Conservation (phyloP, 2,113 vertebrate genomes). For the Myiozetetes cayanensis region DNA sequence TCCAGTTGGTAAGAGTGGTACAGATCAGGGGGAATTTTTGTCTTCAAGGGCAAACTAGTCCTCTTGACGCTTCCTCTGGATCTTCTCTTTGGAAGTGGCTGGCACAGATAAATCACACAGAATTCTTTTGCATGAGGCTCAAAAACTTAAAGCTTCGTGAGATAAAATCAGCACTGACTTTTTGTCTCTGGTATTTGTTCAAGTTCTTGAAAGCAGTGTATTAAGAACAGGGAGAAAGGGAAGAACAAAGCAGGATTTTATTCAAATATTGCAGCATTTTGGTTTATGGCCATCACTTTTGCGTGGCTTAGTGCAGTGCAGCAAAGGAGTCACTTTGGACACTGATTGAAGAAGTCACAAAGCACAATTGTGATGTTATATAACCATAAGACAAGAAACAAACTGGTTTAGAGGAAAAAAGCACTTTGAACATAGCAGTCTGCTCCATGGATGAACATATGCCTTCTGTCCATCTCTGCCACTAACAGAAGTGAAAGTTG, state of each 20-base stretch:
- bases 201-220: background rate
- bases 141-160: background rate
- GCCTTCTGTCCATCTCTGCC: background rate
- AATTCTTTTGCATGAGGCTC: accelerated
- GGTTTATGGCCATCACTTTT: background rate
- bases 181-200: background rate
- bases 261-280: background rate
- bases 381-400: background rate
- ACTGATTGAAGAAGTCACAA: background rate
- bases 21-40: background rate
- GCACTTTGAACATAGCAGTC: background rate
- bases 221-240: background rate
- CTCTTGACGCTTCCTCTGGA: background rate
- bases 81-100: background rate
- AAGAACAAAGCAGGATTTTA: background rate
- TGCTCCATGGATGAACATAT: background rate
- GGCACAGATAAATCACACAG: background rate
- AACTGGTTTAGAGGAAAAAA: background rate
- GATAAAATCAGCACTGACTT: background rate
- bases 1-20: accelerated
- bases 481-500: background rate
- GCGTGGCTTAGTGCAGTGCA: background rate
- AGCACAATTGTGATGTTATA: accelerated
- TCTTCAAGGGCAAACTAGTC: background rate
- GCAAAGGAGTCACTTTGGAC: background rate